A percentile compares a stretch with the other conserved stretches of the same genome.
Evolutionary conservation across 2,888 invertebrate species (phyloP).

Genomic region (Tenthredo mesomela): DNA sequence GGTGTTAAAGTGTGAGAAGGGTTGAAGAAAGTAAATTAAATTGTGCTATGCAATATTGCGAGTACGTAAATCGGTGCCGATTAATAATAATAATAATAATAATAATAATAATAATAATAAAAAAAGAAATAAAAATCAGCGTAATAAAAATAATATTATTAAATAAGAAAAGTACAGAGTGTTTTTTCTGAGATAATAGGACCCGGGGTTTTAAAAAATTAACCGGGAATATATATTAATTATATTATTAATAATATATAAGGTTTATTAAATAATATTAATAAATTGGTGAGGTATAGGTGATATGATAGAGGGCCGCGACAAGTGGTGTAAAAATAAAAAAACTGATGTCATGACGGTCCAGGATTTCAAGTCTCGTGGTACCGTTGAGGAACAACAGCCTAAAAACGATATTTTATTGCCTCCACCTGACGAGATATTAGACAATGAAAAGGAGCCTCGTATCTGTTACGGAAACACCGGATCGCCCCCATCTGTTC

Average conservation of each 20-base stretch:
- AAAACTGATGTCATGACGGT: constrained; percentile 78
- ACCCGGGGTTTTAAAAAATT: not conserved
- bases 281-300: constrained; percentile 46
- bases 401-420: constrained; percentile 71
- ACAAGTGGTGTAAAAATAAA: constrained; percentile 62
- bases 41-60: constrained; percentile 39
- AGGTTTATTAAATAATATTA: not conserved
- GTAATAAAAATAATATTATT: constrained; percentile 20
- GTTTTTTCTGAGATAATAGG: not conserved
- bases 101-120: too few relatives aligned
- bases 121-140: constrained; percentile 11
- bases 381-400: constrained; percentile 71
- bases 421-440: constrained; percentile 55
- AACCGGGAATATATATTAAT: not conserved
- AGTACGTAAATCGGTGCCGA: constrained; percentile 5
- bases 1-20: not conserved
- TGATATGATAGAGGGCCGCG: constrained; percentile 65
- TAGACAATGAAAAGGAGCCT: constrained; percentile 73
- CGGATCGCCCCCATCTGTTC: constrained; percentile 56
- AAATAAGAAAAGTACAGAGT: constrained; percentile 43
- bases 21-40: not conserved
- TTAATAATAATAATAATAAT: constrained; percentile 1
- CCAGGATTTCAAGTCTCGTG: constrained; percentile 80
- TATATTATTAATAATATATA: not conserved
- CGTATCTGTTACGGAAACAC: constrained; percentile 60